phyloP scores from a whole-genome alignment of 2,113 vertebrate genomes.

The Lathamus discolor region DNA sequence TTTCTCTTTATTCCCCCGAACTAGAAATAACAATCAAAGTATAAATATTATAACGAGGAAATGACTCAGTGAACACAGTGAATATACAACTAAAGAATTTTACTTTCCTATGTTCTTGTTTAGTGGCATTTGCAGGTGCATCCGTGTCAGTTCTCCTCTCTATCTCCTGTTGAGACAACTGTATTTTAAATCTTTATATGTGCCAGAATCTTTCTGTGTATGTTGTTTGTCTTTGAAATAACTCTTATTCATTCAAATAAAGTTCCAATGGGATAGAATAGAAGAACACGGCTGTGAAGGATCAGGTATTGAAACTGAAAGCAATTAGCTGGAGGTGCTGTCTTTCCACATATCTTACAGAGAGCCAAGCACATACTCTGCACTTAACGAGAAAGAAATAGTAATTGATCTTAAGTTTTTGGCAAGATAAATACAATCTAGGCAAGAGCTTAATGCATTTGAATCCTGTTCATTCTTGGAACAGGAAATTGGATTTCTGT shows the following conservation, averaged over 20 bases:
- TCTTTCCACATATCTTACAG: background rate
- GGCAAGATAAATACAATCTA: constrained; percentile 1
- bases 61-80: background rate
- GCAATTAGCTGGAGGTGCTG: background rate
- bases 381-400: background rate
- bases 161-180: background rate
- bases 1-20: background rate
- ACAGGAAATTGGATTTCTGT: constrained; percentile 48
- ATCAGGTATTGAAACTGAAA: constrained; percentile 1
- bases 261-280: background rate
- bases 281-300: background rate
- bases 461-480: constrained; percentile 16
- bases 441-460: constrained; percentile 42
- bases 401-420: constrained; percentile 35
- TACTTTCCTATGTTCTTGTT: background rate
- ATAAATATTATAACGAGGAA: background rate
- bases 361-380: background rate
- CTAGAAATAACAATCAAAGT: background rate
- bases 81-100: background rate
- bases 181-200: background rate
- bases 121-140: background rate
- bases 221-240: constrained; percentile 17
- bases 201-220: background rate
- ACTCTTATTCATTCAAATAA: background rate
- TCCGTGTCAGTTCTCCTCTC: background rate